A percentile compares a stretch with the other conserved stretches of the same genome.
Conservation (phyloP, 2,888 invertebrate genomes). For the Amiota mariae region DNA sequence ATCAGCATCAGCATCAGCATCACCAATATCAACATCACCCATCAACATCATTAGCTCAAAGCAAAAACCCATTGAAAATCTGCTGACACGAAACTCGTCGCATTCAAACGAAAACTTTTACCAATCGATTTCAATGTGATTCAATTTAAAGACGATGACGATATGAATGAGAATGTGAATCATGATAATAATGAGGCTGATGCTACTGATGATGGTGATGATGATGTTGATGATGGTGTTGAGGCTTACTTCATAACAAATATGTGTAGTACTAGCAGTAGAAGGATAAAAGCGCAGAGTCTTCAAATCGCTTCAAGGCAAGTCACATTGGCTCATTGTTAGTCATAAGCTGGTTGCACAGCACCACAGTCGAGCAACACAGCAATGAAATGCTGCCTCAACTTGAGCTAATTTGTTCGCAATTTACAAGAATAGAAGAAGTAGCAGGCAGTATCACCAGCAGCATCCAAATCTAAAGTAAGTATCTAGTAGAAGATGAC, state of each 20-base stretch:
- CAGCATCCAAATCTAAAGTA: no score
- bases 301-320: slow-evolving; percentile 33
- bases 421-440: slow-evolving; percentile 54
- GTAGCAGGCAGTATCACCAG: slow-evolving; percentile 17
- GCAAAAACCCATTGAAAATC: slow-evolving; percentile 36
- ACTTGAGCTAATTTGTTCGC: slow-evolving; percentile 61
- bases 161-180: no score
- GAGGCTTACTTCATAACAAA: slow-evolving; percentile 14
- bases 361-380: no score
- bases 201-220: slow-evolving; percentile 37
- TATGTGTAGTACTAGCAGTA: slow-evolving; percentile 40
- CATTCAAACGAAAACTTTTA: slow-evolving; percentile 26
- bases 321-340: slow-evolving; percentile 56
- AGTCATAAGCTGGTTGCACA: slow-evolving; percentile 58
- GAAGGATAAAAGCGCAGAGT: slow-evolving; percentile 15
- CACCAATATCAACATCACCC: slow-evolving; percentile 38
- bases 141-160: slow-evolving; percentile 39
- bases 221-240: no score
- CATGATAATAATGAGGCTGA: not conserved
- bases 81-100: slow-evolving; percentile 50
- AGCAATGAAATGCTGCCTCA: slow-evolving; percentile 52
- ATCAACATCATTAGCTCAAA: slow-evolving; percentile 54
- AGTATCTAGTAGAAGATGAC: no score
- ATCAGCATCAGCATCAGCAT: slow-evolving; percentile 42
- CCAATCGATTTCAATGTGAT: slow-evolving; percentile 20